Percentiles rank a stretch among this genome's conserved stretches.
phyloP scores from a whole-genome alignment of 64 coral and sea anemone genomes.

The Montipora efflorescens region DNA sequence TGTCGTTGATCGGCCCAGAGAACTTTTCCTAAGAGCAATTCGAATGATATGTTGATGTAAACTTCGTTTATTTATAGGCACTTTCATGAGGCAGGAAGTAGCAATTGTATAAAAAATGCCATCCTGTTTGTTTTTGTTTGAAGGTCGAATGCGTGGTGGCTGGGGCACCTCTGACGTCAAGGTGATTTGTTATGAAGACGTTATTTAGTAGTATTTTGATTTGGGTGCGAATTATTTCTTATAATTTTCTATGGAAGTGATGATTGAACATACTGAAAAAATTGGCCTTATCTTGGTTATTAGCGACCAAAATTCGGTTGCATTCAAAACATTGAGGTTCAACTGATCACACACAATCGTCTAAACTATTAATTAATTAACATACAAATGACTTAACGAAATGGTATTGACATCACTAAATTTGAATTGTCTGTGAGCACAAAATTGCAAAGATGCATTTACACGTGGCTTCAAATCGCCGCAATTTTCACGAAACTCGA shows the following conservation, averaged over 20 bases:
- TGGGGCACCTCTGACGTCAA: neutral
- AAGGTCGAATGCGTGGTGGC: neutral
- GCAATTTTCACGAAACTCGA: too few relatives aligned
- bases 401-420: too few relatives aligned
- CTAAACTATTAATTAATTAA: too few relatives aligned
- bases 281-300: too few relatives aligned
- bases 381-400: too few relatives aligned
- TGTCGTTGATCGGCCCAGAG: neutral
- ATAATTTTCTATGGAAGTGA: neutral
- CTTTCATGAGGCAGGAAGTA: neutral
- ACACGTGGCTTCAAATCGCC: too few relatives aligned
- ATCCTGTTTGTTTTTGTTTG: constrained; percentile 5
- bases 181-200: neutral
- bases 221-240: neutral
- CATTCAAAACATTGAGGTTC: too few relatives aligned
- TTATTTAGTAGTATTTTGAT: neutral
- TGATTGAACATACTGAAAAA: too few relatives aligned
- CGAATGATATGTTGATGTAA: neutral
- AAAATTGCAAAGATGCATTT: too few relatives aligned
- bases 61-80: neutral
- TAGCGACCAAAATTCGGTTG: too few relatives aligned
- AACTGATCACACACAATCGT: too few relatives aligned
- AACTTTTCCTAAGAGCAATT: neutral
- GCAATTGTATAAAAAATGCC: neutral
- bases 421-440: too few relatives aligned